These are phyloP conservation scores for Graphium colonna DNA, from an alignment of 2,888 invertebrate species.

Conservation along the genomic window DNA sequence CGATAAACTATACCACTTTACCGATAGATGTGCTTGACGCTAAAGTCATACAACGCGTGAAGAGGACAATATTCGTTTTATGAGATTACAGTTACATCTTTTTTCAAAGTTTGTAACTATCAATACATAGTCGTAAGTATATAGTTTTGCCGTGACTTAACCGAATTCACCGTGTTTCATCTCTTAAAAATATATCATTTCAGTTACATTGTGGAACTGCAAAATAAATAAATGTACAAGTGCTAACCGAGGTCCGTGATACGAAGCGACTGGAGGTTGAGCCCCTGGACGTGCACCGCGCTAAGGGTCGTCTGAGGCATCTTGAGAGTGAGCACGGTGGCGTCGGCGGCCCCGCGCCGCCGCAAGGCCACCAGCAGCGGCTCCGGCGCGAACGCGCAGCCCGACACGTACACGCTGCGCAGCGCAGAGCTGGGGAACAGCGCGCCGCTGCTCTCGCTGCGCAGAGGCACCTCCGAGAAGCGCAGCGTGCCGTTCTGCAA, in stretches of 20 bases:
- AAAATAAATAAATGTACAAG: too few species aligned
- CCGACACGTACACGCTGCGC: conserved; percentile 10
- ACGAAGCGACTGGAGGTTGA: conserved; percentile 7
- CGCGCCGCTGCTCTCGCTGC: neutral
- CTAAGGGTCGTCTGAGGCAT: conserved; percentile 7
- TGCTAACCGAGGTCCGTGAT: conserved; percentile 16
- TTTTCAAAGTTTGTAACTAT: too few species aligned
- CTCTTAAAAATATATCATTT: too few species aligned
- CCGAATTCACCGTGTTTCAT: too few species aligned
- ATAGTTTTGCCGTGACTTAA: too few species aligned
- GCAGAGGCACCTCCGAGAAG: conserved; percentile 8
- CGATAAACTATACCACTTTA: too few species aligned
- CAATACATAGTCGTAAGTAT: too few species aligned
- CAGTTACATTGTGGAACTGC: too few species aligned
- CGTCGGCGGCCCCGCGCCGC: conserved; percentile 14
- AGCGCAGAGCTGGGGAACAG: neutral
- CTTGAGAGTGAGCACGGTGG: conserved; percentile 10
- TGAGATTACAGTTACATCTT: too few species aligned
- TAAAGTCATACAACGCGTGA: too few species aligned
- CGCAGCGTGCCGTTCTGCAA: conserved; percentile 14
- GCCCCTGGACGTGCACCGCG: conserved; percentile 11
- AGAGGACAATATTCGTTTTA: too few species aligned
- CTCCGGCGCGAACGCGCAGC: conserved; percentile 7
- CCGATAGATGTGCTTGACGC: too few species aligned
- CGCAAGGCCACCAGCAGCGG: conserved; percentile 8